Percentiles rank a stretch among this genome's conserved stretches.
Evolutionary conservation across 2,113 vertebrate genomes (phyloP).

Genomic region (Oryzias javanicus): DNA sequence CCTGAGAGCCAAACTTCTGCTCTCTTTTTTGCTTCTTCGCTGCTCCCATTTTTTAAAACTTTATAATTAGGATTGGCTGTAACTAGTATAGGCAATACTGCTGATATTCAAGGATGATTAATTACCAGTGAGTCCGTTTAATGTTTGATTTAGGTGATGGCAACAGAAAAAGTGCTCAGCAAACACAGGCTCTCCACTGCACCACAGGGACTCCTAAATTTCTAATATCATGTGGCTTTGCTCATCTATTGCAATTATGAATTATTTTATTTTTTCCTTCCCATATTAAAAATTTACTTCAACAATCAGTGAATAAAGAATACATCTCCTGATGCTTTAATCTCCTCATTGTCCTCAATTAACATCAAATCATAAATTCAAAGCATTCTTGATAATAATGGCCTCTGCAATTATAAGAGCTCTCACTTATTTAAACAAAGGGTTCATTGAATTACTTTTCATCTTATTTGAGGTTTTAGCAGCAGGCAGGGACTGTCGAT

Average conservation of each 20-base stretch:
- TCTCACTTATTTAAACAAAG: slow-evolving; percentile 53
- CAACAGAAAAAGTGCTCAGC: slow-evolving; percentile 57
- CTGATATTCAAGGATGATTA: neutral
- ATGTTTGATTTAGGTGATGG: slow-evolving; percentile 56
- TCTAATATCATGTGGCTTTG: slow-evolving; percentile 53
- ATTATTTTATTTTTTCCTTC: slow-evolving; percentile 50
- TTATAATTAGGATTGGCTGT: neutral
- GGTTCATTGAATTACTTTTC: slow-evolving; percentile 55
- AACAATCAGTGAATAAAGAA: slow-evolving; percentile 60
- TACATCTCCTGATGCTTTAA: slow-evolving; percentile 46
- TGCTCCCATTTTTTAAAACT: neutral
- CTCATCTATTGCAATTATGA: slow-evolving; percentile 63
- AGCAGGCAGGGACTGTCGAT: slow-evolving; percentile 30
- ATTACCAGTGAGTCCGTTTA: slow-evolving; percentile 30
- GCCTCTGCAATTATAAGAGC: slow-evolving; percentile 62
- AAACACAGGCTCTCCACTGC: slow-evolving; percentile 51
- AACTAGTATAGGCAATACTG: neutral
- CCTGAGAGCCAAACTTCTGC: slow-evolving; percentile 24
- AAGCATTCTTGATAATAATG: slow-evolving; percentile 57
- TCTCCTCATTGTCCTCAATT: slow-evolving; percentile 71
- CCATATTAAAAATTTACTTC: slow-evolving; percentile 60
- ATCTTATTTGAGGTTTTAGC: slow-evolving; percentile 36
- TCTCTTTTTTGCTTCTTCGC: neutral
- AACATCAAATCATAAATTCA: slow-evolving; percentile 66
- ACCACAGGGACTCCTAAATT: slow-evolving; percentile 57